Evolutionary conservation across 1,140 invertebrate species (phyloP).

Genomic region (Neoseiulus cucumeris): DNA sequence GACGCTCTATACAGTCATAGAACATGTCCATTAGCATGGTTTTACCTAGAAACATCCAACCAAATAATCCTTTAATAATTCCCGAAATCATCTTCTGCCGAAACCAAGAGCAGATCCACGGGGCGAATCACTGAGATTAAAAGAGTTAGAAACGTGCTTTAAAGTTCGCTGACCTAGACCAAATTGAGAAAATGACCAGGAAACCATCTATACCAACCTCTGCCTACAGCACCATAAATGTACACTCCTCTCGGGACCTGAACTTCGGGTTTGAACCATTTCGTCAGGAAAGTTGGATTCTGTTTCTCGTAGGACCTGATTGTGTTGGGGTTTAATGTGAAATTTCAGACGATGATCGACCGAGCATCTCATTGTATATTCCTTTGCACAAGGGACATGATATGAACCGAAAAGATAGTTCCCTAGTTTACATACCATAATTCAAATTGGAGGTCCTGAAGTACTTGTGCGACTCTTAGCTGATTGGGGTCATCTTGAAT

Average conservation of each 20-base stretch:
- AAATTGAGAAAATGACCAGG: slow-evolving; percentile 39
- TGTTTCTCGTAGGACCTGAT: slow-evolving; percentile 8
- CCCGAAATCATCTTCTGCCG: background rate
- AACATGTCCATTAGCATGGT: slow-evolving; percentile 99
- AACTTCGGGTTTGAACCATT: background rate
- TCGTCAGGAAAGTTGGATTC: background rate
- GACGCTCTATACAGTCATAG: slow-evolving; percentile 44
- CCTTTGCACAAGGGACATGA: too few relatives aligned
- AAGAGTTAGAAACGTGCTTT: background rate
- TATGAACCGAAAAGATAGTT: too few relatives aligned
- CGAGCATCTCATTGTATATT: too few relatives aligned
- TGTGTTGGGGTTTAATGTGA: slow-evolving; percentile 23
- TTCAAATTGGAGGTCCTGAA: slow-evolving; percentile 46
- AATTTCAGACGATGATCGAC: too few relatives aligned
- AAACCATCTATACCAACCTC: slow-evolving; percentile 26
- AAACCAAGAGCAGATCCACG: background rate
- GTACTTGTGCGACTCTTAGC: slow-evolving; percentile 38
- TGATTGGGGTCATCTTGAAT: slow-evolving; percentile 47
- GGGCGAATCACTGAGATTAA: slow-evolving; percentile 12
- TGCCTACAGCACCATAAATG: slow-evolving; percentile 35
- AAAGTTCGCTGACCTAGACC: slow-evolving; percentile 60
- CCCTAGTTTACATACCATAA: slow-evolving; percentile 39
- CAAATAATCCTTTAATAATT: background rate
- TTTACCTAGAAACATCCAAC: slow-evolving; percentile 52
- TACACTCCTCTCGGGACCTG: slow-evolving; percentile 30